Evolutionary conservation across 2,888 invertebrate species (phyloP), one percentile per base, ranked within the genome.

Genomic region (Orchesellides sinensis): DNA sequence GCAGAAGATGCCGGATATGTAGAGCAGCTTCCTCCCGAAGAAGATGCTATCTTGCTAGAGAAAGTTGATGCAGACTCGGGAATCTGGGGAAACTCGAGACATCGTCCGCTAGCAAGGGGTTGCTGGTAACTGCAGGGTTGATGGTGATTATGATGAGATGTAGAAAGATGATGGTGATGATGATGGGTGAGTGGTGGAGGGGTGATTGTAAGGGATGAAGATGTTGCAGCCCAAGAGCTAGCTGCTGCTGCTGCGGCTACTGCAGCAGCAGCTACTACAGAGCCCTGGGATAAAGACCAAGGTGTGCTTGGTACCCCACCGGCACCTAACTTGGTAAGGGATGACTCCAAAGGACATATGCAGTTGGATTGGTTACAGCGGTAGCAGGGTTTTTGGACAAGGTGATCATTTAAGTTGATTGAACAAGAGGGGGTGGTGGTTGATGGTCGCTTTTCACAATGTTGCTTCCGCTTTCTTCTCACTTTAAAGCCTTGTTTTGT

Each of bases 1-100:
- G 73, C 23, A 3, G 79, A 5, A 56, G 73, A 66, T 66, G 27
- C 29, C 40, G 56, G 61, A 63, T 19, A 61, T 8, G 35, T 59
- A 27, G 66, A 54, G 47, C 52, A 35, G n/a, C 40, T 40, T 14
- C 40, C 10, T 23, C 35, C 19, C 27, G 45, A 45, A 14, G 65
- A 52, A 14, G 65, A 17, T 32, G 77, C 27, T 77, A 65, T 32
- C 66, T 63, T 63, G 14, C 78, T n/a, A 8, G 32, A 35, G 2
- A 17, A 56, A 32, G 80, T 52, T 3, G 75, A 56, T 1, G 73
- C 17, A n/a, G 68, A 17, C n/a, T 72, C 59, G 2, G 65, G 59
- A 54, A 49, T 74, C 23, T 81, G 81, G 78, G 81, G 70, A 19
- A 82, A 74, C n/a, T 59, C 81, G 66, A 66, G 82, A 69, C 35